Evolutionary conservation across 2,113 vertebrate species (phyloP), one percentile per base, ranked within the genome.

Genomic region (Elephas maximus): DNA sequence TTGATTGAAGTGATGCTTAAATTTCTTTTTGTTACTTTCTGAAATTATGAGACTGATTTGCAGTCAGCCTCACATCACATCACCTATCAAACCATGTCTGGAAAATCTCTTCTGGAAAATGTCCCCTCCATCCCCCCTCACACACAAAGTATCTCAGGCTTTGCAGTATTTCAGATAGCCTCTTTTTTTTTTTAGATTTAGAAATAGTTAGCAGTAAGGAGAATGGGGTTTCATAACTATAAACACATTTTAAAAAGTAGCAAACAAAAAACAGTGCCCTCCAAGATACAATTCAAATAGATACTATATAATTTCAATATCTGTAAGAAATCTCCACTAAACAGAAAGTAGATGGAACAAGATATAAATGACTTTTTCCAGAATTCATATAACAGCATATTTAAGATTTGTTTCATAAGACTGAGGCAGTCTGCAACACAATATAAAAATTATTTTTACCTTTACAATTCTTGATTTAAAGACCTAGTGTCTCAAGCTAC

Each of bases 1-100:
- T 90, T 96, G 48, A 90, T 69, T 62, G 37, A 97, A 93, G 15
- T 89, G 62, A 80, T 67, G 15, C 33, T 79, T 93, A 57, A 73
- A 88, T 96, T 81, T 89, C 41, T 88, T 6, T 37, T 18, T 9
- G 51, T 37, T 60, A n/a, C 62, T 93, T 90, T 23, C 26, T 0
- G 0, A 97, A 92, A 1, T 30, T 62, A 83, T 60, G 2, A 90
- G 78, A 82, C 48, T 67, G n/a, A 71, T 80, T 17, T 88, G 23
- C 24, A 94, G n/a, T 45, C 21, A 92, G 6, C 4, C n/a, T 73
- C 12, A 45, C 24, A 37, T 9, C 24, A 11, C 24, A 11, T 62
- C 77, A 53, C 78, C 60, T 62, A n/a, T 79, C 57, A 71, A 57
- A 69, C 4, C 33, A 45, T 15, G 71, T 82, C 67, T n/a, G 57